Conservation (phyloP, 2,797 vertebrate species). For the Hylomyscus alleni region DNA sequence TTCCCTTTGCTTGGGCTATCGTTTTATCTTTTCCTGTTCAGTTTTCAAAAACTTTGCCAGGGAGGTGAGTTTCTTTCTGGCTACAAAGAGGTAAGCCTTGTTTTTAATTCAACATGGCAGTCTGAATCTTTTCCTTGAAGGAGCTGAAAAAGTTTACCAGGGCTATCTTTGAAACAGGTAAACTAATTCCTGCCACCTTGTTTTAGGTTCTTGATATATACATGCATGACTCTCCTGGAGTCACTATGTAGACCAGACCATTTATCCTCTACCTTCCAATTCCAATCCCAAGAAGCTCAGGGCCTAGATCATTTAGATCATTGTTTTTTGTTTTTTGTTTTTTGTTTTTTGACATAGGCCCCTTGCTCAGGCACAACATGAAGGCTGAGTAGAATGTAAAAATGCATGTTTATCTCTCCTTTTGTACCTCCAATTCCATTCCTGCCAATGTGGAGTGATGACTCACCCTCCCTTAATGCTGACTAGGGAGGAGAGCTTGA, state of each 20-base stretch:
- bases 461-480: neutral
- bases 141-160: neutral
- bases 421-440: neutral
- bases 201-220: neutral
- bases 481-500: neutral
- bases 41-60: neutral
- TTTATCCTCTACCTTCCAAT: neutral
- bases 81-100: neutral
- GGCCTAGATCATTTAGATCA: neutral
- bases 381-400: neutral
- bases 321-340: neutral
- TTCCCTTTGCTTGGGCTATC: neutral
- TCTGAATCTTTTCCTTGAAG: neutral
- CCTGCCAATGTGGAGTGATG: neutral
- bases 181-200: neutral
- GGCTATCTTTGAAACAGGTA: neutral
- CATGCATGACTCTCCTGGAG: neutral
- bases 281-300: neutral
- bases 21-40: neutral
- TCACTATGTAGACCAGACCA: neutral
- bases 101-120: neutral
- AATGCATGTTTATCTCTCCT: neutral
- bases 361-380: neutral
- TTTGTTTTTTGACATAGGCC: neutral
- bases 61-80: neutral